These are phyloP conservation scores for Peribatodes rhomboidaria DNA, from an alignment of 2,888 invertebrate genomes.

Conservation along the genomic window DNA sequence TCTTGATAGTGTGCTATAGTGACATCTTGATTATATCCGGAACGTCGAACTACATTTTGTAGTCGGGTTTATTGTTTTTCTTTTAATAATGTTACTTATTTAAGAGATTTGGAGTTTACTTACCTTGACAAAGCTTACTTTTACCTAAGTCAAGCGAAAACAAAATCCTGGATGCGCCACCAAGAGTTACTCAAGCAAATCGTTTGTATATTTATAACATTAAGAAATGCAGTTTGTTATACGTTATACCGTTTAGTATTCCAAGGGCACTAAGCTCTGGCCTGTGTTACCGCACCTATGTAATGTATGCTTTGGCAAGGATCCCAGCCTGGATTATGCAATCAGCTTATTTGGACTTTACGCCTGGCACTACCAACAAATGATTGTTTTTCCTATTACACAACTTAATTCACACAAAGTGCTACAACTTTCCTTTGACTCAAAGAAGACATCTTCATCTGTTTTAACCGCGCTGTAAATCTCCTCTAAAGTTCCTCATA, in stretches of 20 bases:
- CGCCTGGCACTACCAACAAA: neutral
- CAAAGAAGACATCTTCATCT: constrained; percentile 1
- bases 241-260: neutral
- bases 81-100: too few relatives aligned
- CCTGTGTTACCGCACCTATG: neutral
- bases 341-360: neutral
- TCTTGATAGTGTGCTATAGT: too few relatives aligned
- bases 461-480: constrained; percentile 15
- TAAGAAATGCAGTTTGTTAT: neutral
- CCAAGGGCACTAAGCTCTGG: neutral
- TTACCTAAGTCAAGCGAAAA: too few relatives aligned
- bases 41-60: too few relatives aligned
- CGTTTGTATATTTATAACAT: too few relatives aligned
- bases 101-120: too few relatives aligned
- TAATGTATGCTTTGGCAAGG: neutral
- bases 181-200: too few relatives aligned
- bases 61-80: too few relatives aligned
- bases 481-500: neutral
- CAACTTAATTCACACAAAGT: neutral
- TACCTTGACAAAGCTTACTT: too few relatives aligned
- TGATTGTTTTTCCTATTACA: neutral
- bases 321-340: neutral
- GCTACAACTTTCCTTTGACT: neutral
- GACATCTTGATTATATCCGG: too few relatives aligned
- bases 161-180: too few relatives aligned